Evolutionary conservation across 1,140 invertebrate genomes (phyloP), one percentile per base, ranked within the genome.

Genomic region (Cryptotermes secundus): DNA sequence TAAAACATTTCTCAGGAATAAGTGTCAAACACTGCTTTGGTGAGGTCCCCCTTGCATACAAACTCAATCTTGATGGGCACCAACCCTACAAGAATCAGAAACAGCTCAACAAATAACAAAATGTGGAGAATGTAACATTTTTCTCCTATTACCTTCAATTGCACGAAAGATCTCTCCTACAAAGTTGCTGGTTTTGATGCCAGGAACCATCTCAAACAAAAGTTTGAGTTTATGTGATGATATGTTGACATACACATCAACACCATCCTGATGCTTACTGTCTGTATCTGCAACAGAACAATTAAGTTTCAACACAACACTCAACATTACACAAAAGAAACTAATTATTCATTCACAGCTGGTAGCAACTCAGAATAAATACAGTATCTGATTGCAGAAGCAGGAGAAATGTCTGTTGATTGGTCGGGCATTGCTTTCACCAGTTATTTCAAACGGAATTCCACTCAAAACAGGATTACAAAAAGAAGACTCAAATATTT

Each of bases 201-300:
- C 92, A 87, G 92, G 92, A 85, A 91, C 90, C 89, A 95, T 91
- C 89, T 93, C 93, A 88, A 95, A 93, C 49, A 92, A 88, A 35
- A 93, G 88, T 87, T 92, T 91, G 72, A 91, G 87, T 87, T 92
- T 93, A 84, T 90, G 90, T n/a, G 91, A 92, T 45, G 89, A 91
- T 81, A 95, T 90, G 87, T 92, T 93, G 79, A 94, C 88, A 87
- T 91, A 92, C 81, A 94, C 90, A 89, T 93, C 91, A 79, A 89
- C 89, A 34, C 90, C 88, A 87, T 90, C 90, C 82, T 90, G 88
- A 59, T 89, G 87, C 86, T 91, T 89, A 59, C 89, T 90, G 87
- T 92, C 91, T 83, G 91, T 91, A 89, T 92, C 93, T 93, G 86
- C 84, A 90, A 89, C 82, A 84, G 85, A 83, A 84, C 34, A 84